Evolutionary conservation across 2,888 invertebrate genomes (phyloP).

Genomic region (Hedya salicella): DNA sequence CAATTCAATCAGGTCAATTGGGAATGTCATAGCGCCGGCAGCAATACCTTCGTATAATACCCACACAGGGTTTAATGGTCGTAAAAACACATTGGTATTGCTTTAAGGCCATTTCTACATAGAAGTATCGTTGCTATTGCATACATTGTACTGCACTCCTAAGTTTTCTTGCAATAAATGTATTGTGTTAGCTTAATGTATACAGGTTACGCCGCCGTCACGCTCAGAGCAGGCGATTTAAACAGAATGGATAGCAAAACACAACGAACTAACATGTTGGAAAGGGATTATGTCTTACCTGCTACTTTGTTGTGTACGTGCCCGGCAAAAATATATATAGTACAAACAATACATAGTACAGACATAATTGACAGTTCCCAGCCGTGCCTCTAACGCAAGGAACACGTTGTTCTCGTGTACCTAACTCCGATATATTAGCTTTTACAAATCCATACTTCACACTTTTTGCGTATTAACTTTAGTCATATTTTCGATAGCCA

Average conservation of each 20-base stretch:
- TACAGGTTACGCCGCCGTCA: background rate
- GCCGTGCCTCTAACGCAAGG: background rate
- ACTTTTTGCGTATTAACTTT: no score
- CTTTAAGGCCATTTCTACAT: conserved; percentile 1
- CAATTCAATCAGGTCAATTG: conserved; percentile 13
- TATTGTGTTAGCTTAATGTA: background rate
- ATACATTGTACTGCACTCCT: conserved; percentile 8
- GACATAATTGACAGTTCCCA: conserved; percentile 28
- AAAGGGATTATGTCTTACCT: background rate
- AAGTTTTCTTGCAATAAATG: conserved; percentile 18
- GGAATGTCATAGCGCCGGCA: conserved; percentile 1
- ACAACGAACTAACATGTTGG: no score
- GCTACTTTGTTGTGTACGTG: background rate
- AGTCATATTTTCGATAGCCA: no score
- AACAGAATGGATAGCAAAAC: no score
- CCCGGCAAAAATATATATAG: conserved; percentile 14
- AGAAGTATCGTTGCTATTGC: conserved; percentile 1
- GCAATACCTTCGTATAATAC: conserved; percentile 8
- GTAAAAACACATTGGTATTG: background rate
- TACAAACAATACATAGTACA: conserved; percentile 1
- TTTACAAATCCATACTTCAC: background rate
- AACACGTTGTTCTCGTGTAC: background rate
- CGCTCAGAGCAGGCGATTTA: no score
- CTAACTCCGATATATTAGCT: no score
- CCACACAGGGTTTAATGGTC: background rate